phyloP scores from a whole-genome alignment of 2,888 invertebrate genomes.

The Andricus curvator region DNA sequence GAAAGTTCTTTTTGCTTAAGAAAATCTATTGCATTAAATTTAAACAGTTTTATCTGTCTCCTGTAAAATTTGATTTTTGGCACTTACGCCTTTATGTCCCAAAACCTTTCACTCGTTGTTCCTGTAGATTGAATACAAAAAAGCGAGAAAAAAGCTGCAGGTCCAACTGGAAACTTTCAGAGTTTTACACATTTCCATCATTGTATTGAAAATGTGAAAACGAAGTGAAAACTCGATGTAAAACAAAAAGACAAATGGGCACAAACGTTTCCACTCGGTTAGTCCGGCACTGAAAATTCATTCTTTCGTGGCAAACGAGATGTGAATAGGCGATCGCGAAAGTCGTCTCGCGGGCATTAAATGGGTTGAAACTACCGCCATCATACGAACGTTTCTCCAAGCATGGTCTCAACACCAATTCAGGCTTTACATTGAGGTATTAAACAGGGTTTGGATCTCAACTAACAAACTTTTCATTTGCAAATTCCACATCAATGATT shows the following conservation, averaged over 20 bases:
- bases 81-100: no score
- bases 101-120: no score
- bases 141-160: background rate
- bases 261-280: slow-evolving; percentile 53
- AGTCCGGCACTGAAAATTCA: slow-evolving; percentile 50
- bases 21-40: no score
- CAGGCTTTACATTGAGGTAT: background rate
- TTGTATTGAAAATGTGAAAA: slow-evolving; percentile 27
- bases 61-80: no score
- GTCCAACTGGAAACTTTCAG: background rate
- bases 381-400: slow-evolving; percentile 61
- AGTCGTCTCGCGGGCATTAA: slow-evolving; percentile 53
- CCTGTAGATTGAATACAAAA: background rate
- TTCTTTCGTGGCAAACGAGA: slow-evolving; percentile 52
- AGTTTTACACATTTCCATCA: background rate
- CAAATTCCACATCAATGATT: background rate
- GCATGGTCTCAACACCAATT: slow-evolving; percentile 52
- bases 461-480: slow-evolving; percentile 41
- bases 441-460: slow-evolving; percentile 52
- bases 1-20: no score
- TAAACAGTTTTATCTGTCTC: no score
- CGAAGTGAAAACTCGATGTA: slow-evolving; percentile 36
- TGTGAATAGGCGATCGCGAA: slow-evolving; percentile 47
- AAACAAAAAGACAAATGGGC: slow-evolving; percentile 45
- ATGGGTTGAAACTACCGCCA: slow-evolving; percentile 67